Evolutionary conservation across 2,797 vertebrate species (phyloP), one percentile per base, ranked within the genome.

Genomic region (Arrhamphus sclerolepis): DNA sequence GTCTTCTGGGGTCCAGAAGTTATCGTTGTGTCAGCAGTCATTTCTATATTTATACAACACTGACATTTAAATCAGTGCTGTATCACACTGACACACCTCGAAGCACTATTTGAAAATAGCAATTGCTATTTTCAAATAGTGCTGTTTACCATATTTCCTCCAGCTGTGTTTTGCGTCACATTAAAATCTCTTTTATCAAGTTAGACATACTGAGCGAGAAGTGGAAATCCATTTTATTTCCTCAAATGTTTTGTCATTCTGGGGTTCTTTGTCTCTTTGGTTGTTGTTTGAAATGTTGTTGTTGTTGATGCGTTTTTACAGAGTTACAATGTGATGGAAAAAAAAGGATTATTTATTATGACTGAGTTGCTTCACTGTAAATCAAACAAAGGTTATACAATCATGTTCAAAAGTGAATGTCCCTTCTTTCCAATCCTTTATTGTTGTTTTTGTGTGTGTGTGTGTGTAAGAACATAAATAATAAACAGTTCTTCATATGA

Each of bases 131-230:
- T 17, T 29, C 13, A 40, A 56, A n/a, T n/a, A 56, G n/a, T 3
- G 8, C 20, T n/a, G 7, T 60, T 77, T 57, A 66, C 3, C 31
- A 40, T 51, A 48, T 56, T 67, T 24, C 24, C 42, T 54, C 20
- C 18, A 64, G 48, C 39, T 43, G 24, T 14, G 56, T 62, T 63
- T 47, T 22, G 28, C 39, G 16, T 48, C 44, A 62, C 26, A 43
- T 46, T 61, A 19, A 57, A 38, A 70, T 44, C 0, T 9, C 48
- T 60, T 46, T 39, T 1, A 9, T 38, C 10, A 19, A 11, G 10
- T 46, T 18, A 61, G 62, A 62, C 48, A 50, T 19, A 46, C 18
- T 39, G 39, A 51, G 43, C 9, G 16, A 20, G 6, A n/a, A 20
- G 21, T 4, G 0, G n/a, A 53, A 62, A 62, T 4, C 11, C 8